A percentile compares a stretch with the other conserved stretches of the same genome.
Conservation (phyloP, 2,113 vertebrate species). For the Phodopus roborovskii region DNA sequence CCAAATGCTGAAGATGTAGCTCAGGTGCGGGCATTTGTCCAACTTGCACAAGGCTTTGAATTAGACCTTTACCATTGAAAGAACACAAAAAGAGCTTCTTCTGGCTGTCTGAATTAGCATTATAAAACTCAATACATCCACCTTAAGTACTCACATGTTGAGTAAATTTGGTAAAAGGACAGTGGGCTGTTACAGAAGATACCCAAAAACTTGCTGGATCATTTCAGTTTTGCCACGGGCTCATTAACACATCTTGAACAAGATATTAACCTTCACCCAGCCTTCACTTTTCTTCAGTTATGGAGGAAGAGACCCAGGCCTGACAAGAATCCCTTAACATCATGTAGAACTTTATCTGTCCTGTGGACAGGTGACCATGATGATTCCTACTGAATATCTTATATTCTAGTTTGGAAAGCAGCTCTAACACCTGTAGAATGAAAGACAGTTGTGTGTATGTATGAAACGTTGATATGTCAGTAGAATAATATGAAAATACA, state of each 20-base stretch:
- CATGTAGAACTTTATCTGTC: not conserved
- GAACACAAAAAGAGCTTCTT: not conserved
- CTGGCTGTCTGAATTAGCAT: not conserved
- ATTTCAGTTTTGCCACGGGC: not conserved
- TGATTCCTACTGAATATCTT: not conserved
- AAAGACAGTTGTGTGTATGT: not conserved
- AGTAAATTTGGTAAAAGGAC: not conserved
- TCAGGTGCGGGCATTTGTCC: not conserved
- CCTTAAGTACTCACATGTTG: not conserved
- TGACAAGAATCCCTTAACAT: not conserved
- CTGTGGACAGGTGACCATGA: not conserved
- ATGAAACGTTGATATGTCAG: not conserved
- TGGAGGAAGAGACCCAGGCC: not conserved
- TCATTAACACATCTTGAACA: not conserved
- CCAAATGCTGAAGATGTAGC: not conserved
- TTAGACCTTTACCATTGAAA: not conserved
- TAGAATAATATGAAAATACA: not conserved
- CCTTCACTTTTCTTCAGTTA: not conserved
- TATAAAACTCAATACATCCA: not conserved
- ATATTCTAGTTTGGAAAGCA: constrained; percentile 9
- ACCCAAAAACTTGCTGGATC: not conserved
- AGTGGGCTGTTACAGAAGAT: not conserved
- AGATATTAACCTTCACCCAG: not conserved
- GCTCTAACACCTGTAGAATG: not conserved
- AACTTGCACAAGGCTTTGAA: not conserved